A percentile compares a stretch with the other conserved stretches of the same genome.
These are phyloP conservation scores for Lithobius niger DNA, from an alignment of 1,140 invertebrate species.

Conservation along the genomic window DNA sequence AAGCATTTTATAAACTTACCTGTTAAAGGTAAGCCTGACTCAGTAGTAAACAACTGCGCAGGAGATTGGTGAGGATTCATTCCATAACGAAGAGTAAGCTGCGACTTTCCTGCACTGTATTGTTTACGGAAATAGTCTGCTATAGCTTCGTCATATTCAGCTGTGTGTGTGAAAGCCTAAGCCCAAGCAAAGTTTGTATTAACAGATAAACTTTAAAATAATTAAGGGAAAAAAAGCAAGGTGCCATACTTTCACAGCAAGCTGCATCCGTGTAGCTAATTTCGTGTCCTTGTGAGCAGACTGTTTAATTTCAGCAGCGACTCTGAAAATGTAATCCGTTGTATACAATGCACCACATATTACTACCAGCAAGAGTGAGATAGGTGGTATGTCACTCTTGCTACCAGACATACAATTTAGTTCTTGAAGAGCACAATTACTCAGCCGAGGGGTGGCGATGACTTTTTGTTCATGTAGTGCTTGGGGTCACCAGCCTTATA, in stretches of 20 bases:
- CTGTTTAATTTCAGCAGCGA: constrained; percentile 54
- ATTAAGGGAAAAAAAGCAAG: constrained; percentile 3
- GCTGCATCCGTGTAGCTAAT: constrained; percentile 50
- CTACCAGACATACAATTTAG: no score
- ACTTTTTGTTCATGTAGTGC: no score
- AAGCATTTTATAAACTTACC: constrained; percentile 29
- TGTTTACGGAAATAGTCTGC: constrained; percentile 90
- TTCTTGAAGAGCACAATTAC: no score
- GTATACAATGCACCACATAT: no score
- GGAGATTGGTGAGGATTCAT: constrained; percentile 98
- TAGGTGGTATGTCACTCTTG: no score
- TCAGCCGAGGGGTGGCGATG: no score
- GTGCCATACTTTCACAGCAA: constrained; percentile 4
- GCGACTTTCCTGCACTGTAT: constrained; percentile 60
- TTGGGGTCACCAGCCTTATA: no score
- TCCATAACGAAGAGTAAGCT: constrained; percentile 79
- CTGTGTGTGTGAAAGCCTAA: constrained; percentile 83
- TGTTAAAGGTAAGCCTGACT: constrained; percentile 66
- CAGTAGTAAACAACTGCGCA: constrained; percentile 77
- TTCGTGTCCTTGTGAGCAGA: constrained; percentile 48
- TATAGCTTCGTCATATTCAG: constrained; percentile 86
- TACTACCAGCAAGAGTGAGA: no score
- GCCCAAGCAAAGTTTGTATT: background rate
- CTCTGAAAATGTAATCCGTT: constrained; percentile 24
- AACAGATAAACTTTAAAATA: constrained; percentile 6